phyloP scores from a whole-genome alignment of 2,113 vertebrate species.

The Toxostoma redivivum region DNA sequence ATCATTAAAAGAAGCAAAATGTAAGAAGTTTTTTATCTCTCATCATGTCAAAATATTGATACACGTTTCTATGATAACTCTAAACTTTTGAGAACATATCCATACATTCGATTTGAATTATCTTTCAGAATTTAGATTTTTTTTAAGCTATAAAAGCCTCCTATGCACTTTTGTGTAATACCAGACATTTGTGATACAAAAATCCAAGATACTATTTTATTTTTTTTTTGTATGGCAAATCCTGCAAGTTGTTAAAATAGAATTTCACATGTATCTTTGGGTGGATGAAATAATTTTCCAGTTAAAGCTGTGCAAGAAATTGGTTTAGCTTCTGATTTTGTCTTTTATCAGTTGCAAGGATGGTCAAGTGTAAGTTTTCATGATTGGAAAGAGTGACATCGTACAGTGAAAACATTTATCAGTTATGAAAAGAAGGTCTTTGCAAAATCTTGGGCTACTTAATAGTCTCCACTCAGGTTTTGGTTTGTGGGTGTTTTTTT shows the following conservation, averaged over 20 bases:
- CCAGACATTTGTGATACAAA: not conserved
- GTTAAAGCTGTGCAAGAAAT: not conserved
- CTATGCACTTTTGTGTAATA: not conserved
- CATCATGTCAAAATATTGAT: not conserved
- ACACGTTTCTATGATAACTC: not conserved
- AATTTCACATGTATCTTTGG: not conserved
- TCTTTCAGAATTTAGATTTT: not conserved
- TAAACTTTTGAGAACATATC: not conserved
- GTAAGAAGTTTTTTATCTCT: not conserved
- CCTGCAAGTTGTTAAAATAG: not conserved
- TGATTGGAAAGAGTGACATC: rapidly evolving
- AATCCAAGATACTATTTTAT: not conserved
- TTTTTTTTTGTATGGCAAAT: not conserved
- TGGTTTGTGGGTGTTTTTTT: not conserved
- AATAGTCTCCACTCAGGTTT: not conserved
- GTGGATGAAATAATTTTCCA: not conserved
- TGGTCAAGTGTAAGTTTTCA: not conserved
- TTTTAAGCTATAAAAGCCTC: not conserved
- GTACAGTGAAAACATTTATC: not conserved
- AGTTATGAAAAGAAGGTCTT: not conserved
- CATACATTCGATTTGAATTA: not conserved
- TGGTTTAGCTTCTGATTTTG: not conserved
- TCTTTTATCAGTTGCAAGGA: not conserved
- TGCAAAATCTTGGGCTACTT: not conserved
- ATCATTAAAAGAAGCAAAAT: not conserved